Conservation (phyloP, 1,140 invertebrate genomes). For the Megalonaias nervosa region DNA sequence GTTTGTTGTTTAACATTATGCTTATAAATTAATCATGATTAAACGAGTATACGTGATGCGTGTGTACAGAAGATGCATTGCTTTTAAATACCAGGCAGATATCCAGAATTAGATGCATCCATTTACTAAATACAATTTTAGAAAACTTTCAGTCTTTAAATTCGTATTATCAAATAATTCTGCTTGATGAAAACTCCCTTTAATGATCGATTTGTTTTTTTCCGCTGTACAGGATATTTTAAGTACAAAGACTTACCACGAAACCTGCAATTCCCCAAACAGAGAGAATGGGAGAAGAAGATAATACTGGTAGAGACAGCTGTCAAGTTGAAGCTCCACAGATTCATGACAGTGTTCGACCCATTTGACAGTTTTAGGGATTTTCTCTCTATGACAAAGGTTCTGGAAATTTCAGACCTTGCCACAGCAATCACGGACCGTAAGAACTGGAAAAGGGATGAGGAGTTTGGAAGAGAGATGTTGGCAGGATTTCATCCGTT, state of each 20-base stretch:
- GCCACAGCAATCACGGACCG: conserved; percentile 13
- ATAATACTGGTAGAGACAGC: conserved; percentile 19
- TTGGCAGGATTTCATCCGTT: conserved; percentile 24
- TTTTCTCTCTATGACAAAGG: conserved; percentile 12
- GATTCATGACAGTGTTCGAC: conserved; percentile 17
- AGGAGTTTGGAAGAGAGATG: conserved; percentile 30
- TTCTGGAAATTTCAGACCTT: conserved; percentile 18
- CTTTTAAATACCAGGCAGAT: conserved; percentile 4
- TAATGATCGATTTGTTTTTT: not conserved
- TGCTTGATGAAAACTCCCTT: not conserved
- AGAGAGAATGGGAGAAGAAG: conserved; percentile 30
- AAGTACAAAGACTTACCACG: conserved; percentile 23
- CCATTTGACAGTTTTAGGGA: conserved; percentile 26
- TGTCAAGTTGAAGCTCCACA: conserved; percentile 20
- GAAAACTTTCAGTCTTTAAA: not conserved
- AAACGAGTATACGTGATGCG: not conserved
- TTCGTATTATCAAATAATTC: conserved; percentile 10
- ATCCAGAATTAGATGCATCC: conserved; percentile 1
- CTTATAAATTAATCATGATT: too few species aligned
- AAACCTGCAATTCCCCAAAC: conserved; percentile 12
- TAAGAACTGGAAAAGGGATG: conserved; percentile 23
- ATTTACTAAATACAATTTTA: not conserved
- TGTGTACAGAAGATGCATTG: not conserved
- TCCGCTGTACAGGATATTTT: conserved; percentile 1
- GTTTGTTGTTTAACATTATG: too few species aligned